Conservation (phyloP, 64 coral and sea anemone species). For the Porites lutea region DNA sequence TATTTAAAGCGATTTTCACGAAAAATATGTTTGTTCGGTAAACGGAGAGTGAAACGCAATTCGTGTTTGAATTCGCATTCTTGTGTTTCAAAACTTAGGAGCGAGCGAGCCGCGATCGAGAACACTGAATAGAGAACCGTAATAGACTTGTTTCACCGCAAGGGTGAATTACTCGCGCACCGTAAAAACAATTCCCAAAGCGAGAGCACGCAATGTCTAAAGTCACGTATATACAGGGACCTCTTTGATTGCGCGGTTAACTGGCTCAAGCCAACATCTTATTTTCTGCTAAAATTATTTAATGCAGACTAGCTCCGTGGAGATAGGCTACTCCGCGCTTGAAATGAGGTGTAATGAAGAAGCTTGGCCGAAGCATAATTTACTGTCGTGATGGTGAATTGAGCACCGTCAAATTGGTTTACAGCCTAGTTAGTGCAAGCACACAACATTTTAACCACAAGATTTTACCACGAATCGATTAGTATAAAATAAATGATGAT, state of each 20-base stretch:
- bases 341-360: neutral
- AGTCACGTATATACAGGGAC: slow-evolving; percentile 30
- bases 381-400: slow-evolving; percentile 2
- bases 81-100: slow-evolving; percentile 18
- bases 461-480: slow-evolving; percentile 6
- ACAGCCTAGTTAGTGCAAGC: slow-evolving; percentile 16
- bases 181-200: slow-evolving; percentile 43
- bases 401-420: slow-evolving; percentile 35
- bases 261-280: slow-evolving; percentile 36
- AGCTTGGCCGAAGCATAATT: neutral
- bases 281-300: neutral
- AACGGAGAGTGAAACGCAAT: slow-evolving; percentile 24
- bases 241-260: slow-evolving; percentile 19
- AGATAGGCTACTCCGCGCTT: neutral
- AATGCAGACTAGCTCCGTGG: neutral
- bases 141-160: neutral
- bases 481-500: slow-evolving; percentile 5
- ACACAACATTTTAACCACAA: slow-evolving; percentile 30
- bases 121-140: neutral
- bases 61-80: slow-evolving; percentile 17
- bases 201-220: slow-evolving; percentile 27
- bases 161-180: neutral
- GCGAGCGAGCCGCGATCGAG: neutral
- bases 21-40: slow-evolving; percentile 61
- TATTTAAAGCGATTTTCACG: slow-evolving; percentile 55